Percentiles rank a stretch among this genome's conserved stretches.
These are phyloP conservation scores for Petromus typicus DNA, from an alignment of 2,113 vertebrate species.

Conservation along the genomic window DNA sequence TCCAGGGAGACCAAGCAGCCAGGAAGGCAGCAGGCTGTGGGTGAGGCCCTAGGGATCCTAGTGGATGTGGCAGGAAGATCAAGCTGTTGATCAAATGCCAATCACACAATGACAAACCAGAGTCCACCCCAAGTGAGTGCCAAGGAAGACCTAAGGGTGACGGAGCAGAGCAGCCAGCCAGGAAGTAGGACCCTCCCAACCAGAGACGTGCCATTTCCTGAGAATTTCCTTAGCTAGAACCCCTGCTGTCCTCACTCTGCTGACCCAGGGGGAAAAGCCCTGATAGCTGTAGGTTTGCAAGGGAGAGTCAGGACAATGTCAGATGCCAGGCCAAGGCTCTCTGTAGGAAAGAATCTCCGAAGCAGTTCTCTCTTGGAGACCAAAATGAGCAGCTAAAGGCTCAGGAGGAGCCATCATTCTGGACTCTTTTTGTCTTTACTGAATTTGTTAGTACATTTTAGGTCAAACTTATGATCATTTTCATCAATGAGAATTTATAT, in stretches of 20 bases:
- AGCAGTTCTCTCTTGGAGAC: conserved; percentile 47
- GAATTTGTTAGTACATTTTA: too few relatives aligned
- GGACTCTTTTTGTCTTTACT: too few relatives aligned
- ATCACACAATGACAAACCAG: not conserved
- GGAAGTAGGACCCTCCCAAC: not conserved
- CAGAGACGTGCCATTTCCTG: not conserved
- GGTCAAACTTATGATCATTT: too few relatives aligned
- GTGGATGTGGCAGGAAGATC: not conserved
- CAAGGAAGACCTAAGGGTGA: not conserved
- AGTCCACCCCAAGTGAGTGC: not conserved
- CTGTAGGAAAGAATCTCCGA: not conserved
- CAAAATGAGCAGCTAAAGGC: conserved; percentile 9
- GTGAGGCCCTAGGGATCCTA: not conserved
- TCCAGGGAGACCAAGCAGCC: not conserved
- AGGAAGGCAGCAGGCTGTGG: not conserved
- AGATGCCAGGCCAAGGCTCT: not conserved
- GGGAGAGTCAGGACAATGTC: not conserved
- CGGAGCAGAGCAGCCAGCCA: not conserved
- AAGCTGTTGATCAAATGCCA: not conserved
- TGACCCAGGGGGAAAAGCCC: not conserved
- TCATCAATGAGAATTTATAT: too few relatives aligned
- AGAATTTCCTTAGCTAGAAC: not conserved
- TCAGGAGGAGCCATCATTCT: not conserved
- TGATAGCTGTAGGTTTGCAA: not conserved
- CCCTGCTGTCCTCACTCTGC: not conserved